Conservation (phyloP, 2,113 vertebrate genomes). For the Zeus faber region DNA sequence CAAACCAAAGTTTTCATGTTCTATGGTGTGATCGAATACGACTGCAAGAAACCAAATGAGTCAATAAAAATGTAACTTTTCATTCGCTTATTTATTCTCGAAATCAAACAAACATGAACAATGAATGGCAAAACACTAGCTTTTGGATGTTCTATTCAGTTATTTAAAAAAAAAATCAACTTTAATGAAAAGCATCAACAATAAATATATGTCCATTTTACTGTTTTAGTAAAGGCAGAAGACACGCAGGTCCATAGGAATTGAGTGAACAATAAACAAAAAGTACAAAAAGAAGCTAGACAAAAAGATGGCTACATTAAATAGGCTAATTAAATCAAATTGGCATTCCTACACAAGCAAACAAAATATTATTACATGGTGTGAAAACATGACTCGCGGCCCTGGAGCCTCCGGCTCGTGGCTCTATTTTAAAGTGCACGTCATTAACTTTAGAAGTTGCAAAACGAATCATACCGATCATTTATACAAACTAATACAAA, state of each 20-base stretch:
- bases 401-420: conserved; percentile 72
- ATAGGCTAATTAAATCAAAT: conserved; percentile 72
- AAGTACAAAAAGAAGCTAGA: conserved; percentile 69
- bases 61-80: conserved; percentile 13
- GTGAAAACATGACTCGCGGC: conserved; percentile 57
- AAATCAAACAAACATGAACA: conserved; percentile 77
- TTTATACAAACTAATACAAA: conserved; percentile 34
- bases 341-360: conserved; percentile 82
- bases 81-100: conserved; percentile 68
- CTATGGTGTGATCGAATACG: not conserved
- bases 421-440: conserved; percentile 92
- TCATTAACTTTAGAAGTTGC: conserved; percentile 76
- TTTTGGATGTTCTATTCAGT: conserved; percentile 72
- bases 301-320: conserved; percentile 81
- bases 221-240: conserved; percentile 70
- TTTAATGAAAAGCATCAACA: conserved; percentile 78
- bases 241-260: conserved; percentile 63
- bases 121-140: conserved; percentile 83
- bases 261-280: conserved; percentile 33
- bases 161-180: conserved; percentile 75
- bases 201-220: conserved; percentile 89
- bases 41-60: not conserved
- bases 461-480: conserved; percentile 52
- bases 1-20: too few species aligned
- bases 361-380: conserved; percentile 50